Conservation (phyloP, 1,140 invertebrate species). For the Magallana gigas region DNA sequence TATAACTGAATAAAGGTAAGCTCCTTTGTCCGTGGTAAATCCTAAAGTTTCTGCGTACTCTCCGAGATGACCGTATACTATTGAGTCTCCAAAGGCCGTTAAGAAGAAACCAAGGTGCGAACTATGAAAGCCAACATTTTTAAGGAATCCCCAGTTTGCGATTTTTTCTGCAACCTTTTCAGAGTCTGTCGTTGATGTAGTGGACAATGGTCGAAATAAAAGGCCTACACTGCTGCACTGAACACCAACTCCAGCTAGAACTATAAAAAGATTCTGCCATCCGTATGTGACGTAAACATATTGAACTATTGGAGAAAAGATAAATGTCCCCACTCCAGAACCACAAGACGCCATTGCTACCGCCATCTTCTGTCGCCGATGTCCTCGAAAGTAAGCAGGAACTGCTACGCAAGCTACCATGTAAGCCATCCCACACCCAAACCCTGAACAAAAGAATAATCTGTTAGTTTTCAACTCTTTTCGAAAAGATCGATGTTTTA, state of each 20-base stretch:
- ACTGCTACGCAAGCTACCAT: slow-evolving; percentile 95
- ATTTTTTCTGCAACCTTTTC: slow-evolving; percentile 20
- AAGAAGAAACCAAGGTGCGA: slow-evolving; percentile 28
- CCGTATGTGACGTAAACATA: slow-evolving; percentile 6
- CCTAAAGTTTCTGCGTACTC: slow-evolving; percentile 22
- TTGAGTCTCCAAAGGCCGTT: slow-evolving; percentile 7
- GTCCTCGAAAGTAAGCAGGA: slow-evolving; percentile 89
- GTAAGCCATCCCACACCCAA: slow-evolving; percentile 94
- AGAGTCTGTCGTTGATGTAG: background rate
- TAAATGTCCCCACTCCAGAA: slow-evolving; percentile 83
- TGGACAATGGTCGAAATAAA: slow-evolving; percentile 20
- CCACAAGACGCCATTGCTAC: slow-evolving; percentile 95
- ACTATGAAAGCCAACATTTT: slow-evolving; percentile 22
- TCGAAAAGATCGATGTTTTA: no score
- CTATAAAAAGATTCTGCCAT: slow-evolving; percentile 20
- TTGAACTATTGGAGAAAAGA: slow-evolving; percentile 41
- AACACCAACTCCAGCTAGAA: slow-evolving; percentile 33
- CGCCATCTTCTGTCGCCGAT: slow-evolving; percentile 87
- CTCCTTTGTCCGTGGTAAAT: background rate
- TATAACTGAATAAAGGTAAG: slow-evolving; percentile 38
- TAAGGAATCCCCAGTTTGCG: slow-evolving; percentile 27
- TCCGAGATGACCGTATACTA: slow-evolving; percentile 44
- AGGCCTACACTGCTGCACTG: slow-evolving; percentile 15
- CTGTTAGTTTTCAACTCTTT: no score
- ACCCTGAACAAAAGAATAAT: slow-evolving; percentile 81